Evolutionary conservation across 1,140 invertebrate genomes (phyloP).

Genomic region (Periplaneta americana): DNA sequence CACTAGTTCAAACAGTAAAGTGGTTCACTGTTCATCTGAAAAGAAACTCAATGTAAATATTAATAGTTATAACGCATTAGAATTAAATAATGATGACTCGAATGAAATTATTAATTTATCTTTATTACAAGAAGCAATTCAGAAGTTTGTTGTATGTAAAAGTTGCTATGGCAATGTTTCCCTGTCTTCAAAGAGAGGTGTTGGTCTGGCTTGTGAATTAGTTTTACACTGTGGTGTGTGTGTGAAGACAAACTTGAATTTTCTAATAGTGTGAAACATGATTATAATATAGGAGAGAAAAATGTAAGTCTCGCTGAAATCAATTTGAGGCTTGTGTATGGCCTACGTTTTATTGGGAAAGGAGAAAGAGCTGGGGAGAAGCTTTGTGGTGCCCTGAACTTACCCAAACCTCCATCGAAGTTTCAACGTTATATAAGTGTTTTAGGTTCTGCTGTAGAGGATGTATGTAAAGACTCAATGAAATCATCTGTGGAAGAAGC

Average conservation of each 20-base stretch:
- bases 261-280: slow-evolving; percentile 3
- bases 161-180: too few relatives aligned
- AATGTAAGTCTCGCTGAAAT: slow-evolving; percentile 16
- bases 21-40: too few relatives aligned
- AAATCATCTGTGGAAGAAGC: slow-evolving; percentile 7
- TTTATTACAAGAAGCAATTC: too few relatives aligned
- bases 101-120: too few relatives aligned
- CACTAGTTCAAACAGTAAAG: too few relatives aligned
- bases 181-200: too few relatives aligned
- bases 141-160: too few relatives aligned
- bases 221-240: slow-evolving; percentile 4
- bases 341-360: slow-evolving; percentile 13
- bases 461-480: neutral
- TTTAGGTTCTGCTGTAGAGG: slow-evolving; percentile 2
- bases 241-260: neutral
- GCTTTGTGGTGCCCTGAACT: slow-evolving; percentile 18
- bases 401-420: slow-evolving; percentile 16
- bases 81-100: too few relatives aligned
- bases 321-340: slow-evolving; percentile 21
- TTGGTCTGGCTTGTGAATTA: slow-evolving; percentile 8
- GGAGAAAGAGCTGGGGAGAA: slow-evolving; percentile 14
- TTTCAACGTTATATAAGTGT: slow-evolving; percentile 5
- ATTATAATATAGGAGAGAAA: slow-evolving; percentile 2
- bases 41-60: too few relatives aligned
- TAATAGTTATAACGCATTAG: too few relatives aligned